A percentile compares a stretch with the other conserved stretches of the same genome.
phyloP scores from a whole-genome alignment of 2,888 invertebrate species.

The Bedellia somnulentella region DNA sequence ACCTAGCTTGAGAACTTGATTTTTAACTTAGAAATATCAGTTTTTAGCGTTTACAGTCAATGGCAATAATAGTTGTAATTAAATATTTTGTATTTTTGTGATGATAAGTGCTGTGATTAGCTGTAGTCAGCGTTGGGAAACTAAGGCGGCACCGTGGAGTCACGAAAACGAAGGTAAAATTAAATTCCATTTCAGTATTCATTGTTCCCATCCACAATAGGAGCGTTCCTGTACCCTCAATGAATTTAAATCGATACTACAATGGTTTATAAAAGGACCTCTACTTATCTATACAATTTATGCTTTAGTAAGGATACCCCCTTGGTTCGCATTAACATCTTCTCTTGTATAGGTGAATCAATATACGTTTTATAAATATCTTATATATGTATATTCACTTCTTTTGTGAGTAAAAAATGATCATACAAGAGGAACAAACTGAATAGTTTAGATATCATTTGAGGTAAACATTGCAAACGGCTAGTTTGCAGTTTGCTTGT shows the following conservation, averaged over 20 bases:
- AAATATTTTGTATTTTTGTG: slow-evolving; percentile 42
- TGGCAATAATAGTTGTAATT: slow-evolving; percentile 44
- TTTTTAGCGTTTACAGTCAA: slow-evolving; percentile 26
- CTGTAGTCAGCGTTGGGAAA: slow-evolving; percentile 54
- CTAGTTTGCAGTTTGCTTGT: too few relatives aligned
- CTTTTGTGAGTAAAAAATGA: too few relatives aligned
- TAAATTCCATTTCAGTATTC: slow-evolving; percentile 35
- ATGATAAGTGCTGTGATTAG: slow-evolving; percentile 60
- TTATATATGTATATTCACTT: too few relatives aligned
- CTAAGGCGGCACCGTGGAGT: slow-evolving; percentile 63
- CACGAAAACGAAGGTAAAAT: slow-evolving; percentile 61
- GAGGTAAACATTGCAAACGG: slow-evolving; percentile 21
- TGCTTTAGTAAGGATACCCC: background rate
- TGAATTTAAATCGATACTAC: too few relatives aligned
- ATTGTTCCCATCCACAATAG: slow-evolving; percentile 30
- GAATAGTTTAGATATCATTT: slow-evolving; percentile 22
- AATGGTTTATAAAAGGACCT: too few relatives aligned
- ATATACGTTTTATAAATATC: too few relatives aligned
- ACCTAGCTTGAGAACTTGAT: slow-evolving; percentile 46
- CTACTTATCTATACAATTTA: too few relatives aligned
- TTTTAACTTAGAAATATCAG: slow-evolving; percentile 30
- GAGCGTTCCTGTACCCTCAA: too few relatives aligned
- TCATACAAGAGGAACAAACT: too few relatives aligned
- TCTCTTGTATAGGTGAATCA: too few relatives aligned
- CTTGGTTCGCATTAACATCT: too few relatives aligned